These are phyloP conservation scores for Pongo pygmaeus DNA, from an alignment of 2,113 vertebrate species.

Conservation along the genomic window DNA sequence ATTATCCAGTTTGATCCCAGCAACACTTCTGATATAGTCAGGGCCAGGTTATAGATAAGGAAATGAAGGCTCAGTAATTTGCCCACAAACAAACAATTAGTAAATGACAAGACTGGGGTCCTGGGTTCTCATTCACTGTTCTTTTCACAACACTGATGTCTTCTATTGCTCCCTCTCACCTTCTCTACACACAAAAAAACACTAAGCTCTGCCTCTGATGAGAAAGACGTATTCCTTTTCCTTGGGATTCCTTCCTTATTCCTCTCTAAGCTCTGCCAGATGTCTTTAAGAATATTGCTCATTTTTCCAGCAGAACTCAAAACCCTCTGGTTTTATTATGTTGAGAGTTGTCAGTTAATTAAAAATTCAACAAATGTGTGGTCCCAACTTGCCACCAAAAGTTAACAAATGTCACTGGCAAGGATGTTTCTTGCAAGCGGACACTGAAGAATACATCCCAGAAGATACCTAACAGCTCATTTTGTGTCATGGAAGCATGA, in stretches of 20 bases:
- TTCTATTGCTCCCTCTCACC: not conserved
- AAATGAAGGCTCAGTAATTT: not conserved
- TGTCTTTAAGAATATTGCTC: constrained; percentile 47
- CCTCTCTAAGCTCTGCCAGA: constrained; percentile 14
- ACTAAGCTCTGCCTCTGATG: not conserved
- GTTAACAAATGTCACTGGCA: constrained; percentile 66
- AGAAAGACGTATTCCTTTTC: not conserved
- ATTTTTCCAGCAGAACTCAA: constrained; percentile 56
- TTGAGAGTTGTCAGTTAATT: constrained; percentile 63
- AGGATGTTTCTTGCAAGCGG: constrained; percentile 64
- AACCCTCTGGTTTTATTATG: constrained; percentile 51
- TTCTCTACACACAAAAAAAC: not conserved
- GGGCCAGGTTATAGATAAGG: not conserved
- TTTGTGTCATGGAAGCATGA: constrained; percentile 65
- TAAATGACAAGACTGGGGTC: not conserved
- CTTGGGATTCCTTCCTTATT: constrained; percentile 43
- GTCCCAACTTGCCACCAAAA: constrained; percentile 66
- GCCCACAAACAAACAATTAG: not conserved
- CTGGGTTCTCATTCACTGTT: not conserved
- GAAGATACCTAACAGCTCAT: constrained; percentile 68
- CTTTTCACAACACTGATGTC: not conserved
- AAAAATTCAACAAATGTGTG: constrained; percentile 70
- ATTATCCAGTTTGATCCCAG: not conserved
- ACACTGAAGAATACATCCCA: constrained; percentile 72
- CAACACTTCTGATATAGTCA: not conserved